Evolutionary conservation across 1,140 invertebrate species (phyloP), one percentile per base, ranked within the genome.

Genomic region (Diabrotica undecimpunctata): DNA sequence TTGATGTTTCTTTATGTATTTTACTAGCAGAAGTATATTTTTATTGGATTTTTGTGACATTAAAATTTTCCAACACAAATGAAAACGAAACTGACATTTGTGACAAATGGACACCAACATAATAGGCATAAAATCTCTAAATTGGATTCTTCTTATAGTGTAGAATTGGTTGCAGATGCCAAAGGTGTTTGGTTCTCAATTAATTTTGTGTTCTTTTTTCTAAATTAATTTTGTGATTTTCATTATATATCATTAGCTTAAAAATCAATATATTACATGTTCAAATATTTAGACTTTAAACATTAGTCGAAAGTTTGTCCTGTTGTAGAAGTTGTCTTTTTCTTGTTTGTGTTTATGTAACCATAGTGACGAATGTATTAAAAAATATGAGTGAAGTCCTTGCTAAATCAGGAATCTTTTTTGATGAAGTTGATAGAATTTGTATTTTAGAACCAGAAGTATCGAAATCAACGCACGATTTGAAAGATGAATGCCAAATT

Each of bases 401-500:
- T 52, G 80, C 84, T 52, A 88, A 89, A 79, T 85, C 86, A 61
- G 91, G 91, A 46, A 82, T 95, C 67, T 92, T 88, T 81, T 90
- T 95, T 68, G 92, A 95, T 79, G 92, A 95, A 79, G 84, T 94
- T 14, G 90, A 93, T 76, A 94, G 93, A 83, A 87, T 95, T 66
- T 83, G 90, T 72, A 85, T 95, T 64, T 79, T 95, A 63, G 91
- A 95, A 74, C 90, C 90, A 1, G 85, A 88, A 72, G 83, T 90
- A 39, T 81, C 87, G 3, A 86, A 88, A 73, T 88, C 93, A 76
- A 92, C 90, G 11, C 83, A 83, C 65, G 88, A 93, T 80, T 79
- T 95, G 51, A 90, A 88, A 80, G 88, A 92, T 67, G 90, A 91
- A 79, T 93, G 91, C 77, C 88, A 88, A 78, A 88, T 88, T 73